Evolutionary conservation across 2,113 vertebrate genomes (phyloP).

Genomic region (Pungitius pungitius): DNA sequence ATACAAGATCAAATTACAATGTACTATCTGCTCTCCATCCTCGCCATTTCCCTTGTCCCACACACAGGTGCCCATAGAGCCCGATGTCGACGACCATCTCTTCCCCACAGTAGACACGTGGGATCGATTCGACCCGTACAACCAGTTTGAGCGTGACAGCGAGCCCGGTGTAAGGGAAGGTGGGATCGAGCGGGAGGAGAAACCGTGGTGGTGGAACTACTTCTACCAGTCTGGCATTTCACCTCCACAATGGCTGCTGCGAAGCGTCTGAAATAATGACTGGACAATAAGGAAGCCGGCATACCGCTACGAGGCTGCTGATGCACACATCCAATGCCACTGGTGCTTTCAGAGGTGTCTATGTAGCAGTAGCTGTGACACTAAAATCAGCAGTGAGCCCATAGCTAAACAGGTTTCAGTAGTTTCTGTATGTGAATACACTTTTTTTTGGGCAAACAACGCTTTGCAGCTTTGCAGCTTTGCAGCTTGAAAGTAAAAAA

Average conservation of each 20-base stretch:
- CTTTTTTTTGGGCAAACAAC: slow-evolving; percentile 26
- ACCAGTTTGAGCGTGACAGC: slow-evolving; percentile 80
- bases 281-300: not conserved
- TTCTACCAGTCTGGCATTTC: slow-evolving; percentile 87
- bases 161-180: slow-evolving; percentile 49
- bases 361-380: slow-evolving; percentile 14
- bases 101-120: slow-evolving; percentile 74
- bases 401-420: slow-evolving; percentile 13
- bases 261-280: slow-evolving; percentile 73
- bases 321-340: slow-evolving; percentile 16
- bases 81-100: slow-evolving; percentile 74
- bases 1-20: not conserved
- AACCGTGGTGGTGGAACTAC: slow-evolving; percentile 98
- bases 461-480: slow-evolving; percentile 27
- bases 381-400: slow-evolving; percentile 22
- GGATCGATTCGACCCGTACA: slow-evolving; percentile 80
- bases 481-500: not conserved
- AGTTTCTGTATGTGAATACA: slow-evolving; percentile 25
- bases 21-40: not conserved
- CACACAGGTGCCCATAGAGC: slow-evolving; percentile 71
- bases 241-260: slow-evolving; percentile 91
- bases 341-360: slow-evolving; percentile 6
- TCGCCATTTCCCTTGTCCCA: not conserved
- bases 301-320: slow-evolving; percentile 21
- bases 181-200: slow-evolving; percentile 79